phyloP scores from a whole-genome alignment of 2,888 invertebrate species.

The Xylocampa areola region DNA sequence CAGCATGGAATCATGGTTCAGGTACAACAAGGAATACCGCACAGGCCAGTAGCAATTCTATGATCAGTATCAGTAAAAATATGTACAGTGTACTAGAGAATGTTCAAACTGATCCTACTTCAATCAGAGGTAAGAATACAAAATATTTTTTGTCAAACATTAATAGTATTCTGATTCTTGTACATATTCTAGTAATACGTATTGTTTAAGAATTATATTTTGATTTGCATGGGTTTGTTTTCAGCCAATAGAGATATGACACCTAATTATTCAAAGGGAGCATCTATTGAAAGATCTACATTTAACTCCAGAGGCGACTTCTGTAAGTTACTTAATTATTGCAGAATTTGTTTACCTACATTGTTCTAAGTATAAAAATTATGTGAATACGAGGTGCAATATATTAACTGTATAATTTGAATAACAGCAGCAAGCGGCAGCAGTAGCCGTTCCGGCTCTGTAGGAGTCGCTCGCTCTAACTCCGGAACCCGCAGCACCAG shows the following conservation, averaged over 20 bases:
- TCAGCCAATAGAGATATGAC: constrained; percentile 79
- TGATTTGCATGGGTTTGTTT: constrained; percentile 39
- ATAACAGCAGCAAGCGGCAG: constrained; percentile 57
- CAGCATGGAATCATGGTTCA: constrained; percentile 83
- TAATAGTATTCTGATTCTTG: no score
- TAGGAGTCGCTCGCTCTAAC: constrained; percentile 72
- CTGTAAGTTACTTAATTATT: no score
- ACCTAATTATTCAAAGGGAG: constrained; percentile 81
- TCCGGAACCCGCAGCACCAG: constrained; percentile 72
- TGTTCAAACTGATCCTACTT: constrained; percentile 76
- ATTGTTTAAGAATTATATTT: neutral
- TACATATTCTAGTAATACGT: no score
- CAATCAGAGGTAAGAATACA: constrained; percentile 73
- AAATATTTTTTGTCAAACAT: no score
- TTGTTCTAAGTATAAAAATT: neutral
- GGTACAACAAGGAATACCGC: constrained; percentile 78
- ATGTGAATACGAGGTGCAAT: no score
- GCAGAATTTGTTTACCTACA: neutral
- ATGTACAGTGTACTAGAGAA: constrained; percentile 81
- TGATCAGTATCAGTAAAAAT: constrained; percentile 79
- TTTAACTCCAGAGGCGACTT: constrained; percentile 83
- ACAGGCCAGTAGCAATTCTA: constrained; percentile 74
- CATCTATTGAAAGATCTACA: constrained; percentile 86
- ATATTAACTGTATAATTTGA: constrained; percentile 4
- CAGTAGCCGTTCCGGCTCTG: constrained; percentile 77